Percentiles rank a stretch among this genome's conserved stretches.
These are phyloP conservation scores for Arothron firmamentum DNA, from an alignment of 2,113 vertebrate genomes.

Conservation along the genomic window DNA sequence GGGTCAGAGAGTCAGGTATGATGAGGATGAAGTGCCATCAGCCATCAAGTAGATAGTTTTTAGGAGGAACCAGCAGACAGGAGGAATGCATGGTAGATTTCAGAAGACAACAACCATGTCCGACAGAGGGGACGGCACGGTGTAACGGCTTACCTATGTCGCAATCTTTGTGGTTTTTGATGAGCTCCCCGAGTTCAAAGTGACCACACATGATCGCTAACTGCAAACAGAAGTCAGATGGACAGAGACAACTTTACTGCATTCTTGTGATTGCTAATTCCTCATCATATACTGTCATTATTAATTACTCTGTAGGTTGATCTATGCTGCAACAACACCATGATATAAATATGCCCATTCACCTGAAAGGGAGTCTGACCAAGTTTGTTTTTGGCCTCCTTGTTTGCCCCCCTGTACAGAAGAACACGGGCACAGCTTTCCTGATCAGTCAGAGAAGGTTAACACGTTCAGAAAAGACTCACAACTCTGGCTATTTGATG, in stretches of 20 bases:
- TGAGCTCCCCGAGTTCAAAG: conserved; percentile 89
- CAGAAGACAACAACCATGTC: not conserved
- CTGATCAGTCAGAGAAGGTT: conserved; percentile 64
- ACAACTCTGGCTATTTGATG: conserved; percentile 4
- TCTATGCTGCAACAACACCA: not conserved
- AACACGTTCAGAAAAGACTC: conserved; percentile 9
- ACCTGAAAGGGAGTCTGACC: conserved; percentile 93
- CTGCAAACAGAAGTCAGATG: conserved; percentile 58
- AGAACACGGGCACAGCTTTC: conserved; percentile 87
- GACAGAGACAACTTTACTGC: not conserved
- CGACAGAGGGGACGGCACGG: not conserved
- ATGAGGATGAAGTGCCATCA: too few relatives aligned
- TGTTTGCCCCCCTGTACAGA: conserved; percentile 86
- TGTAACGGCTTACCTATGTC: conserved; percentile 79
- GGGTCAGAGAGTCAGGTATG: not conserved
- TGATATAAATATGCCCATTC: not conserved
- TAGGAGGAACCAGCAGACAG: too few relatives aligned
- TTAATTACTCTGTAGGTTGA: too few relatives aligned
- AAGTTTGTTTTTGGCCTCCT: conserved; percentile 87
- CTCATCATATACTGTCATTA: too few relatives aligned
- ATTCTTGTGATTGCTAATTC: not conserved
- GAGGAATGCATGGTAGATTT: not conserved
- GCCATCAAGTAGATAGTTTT: too few relatives aligned
- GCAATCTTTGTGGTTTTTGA: conserved; percentile 85
- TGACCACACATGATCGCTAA: conserved; percentile 87